Base-by-base conservation (phyloP, 2,113 vertebrate species). In the Pseudorectes ferrugineus region DNA sequence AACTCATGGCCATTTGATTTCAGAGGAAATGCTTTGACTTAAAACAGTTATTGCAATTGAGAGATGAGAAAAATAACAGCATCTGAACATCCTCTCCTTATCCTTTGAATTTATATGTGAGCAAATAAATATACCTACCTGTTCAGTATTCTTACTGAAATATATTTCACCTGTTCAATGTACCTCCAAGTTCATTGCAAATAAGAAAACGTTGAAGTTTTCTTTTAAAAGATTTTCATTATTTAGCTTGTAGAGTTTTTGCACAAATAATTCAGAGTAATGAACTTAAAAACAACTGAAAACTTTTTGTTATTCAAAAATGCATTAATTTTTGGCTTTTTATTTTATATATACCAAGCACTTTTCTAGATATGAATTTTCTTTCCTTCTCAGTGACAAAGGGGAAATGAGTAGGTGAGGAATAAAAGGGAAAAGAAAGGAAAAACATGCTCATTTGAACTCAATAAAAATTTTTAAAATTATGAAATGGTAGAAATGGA, bases 301-400 rank as follows among this genome's bases (percentile, higher is more conserved):
- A 71, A 57, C 1, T 15, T 42, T 42, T 63, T 51, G 3, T n/a
- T 26, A 74, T 29, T 12, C 0, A 74, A 58, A 82, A 51, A n/a
- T 24, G 0, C 4, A 20, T 49, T 36, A 0, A 6, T 21, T 46
- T 46, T n/a, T 29, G 1, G 13, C 2, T 14, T 43, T 57, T 43
- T 65, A 5, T 31, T 40, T 6, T 24, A 43, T 23, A 16, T 17
- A 33, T 31, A 26, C 1, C 11, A 40, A 43, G 1, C 25, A 23
- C 2, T 62, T 76, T 78, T 51, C 17, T 66, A 54, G 16, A 42
- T 17, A 43, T 1, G 6, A 0, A 31, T 55, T 75, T 78, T 1
- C n/a, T 71, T 62, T 68, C 12, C 36, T 85, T 68, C 18, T 59
- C 10, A 73, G 5, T 14, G 9, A 52, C 14, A 72, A 73, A 57